Conservation (phyloP, 2,113 vertebrate species). For the Ophthalmolycus amberensis region DNA sequence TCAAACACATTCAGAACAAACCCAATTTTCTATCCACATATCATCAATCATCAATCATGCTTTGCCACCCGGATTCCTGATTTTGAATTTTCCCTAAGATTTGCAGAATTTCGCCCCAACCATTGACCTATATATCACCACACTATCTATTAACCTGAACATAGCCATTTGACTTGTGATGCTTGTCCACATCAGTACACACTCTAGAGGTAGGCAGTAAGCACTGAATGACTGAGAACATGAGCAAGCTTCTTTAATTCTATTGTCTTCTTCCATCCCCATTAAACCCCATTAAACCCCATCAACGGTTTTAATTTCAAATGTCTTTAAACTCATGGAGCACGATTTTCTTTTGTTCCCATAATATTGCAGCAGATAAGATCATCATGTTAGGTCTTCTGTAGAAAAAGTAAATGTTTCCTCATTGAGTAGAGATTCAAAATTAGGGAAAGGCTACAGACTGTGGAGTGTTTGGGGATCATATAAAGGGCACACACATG, state of each 20-base stretch:
- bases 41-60: slow-evolving; percentile 10
- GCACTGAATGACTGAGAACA: neutral
- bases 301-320: neutral
- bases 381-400: slow-evolving; percentile 8
- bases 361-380: slow-evolving; percentile 10
- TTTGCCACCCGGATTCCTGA: neutral
- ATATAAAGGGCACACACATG: slow-evolving; percentile 9
- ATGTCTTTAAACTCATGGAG: slow-evolving; percentile 3
- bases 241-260: neutral
- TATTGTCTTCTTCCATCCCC: neutral
- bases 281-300: neutral
- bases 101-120: neutral
- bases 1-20: neutral
- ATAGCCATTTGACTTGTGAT: neutral
- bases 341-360: neutral
- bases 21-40: neutral
- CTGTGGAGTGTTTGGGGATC: neutral
- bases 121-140: neutral
- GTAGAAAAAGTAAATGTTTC: slow-evolving; percentile 1
- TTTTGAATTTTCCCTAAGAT: neutral
- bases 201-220: neutral
- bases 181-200: neutral
- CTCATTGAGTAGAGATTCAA: slow-evolving; percentile 14
- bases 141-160: neutral
- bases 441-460: neutral